Percentiles rank a stretch among this genome's conserved stretches.
Conservation (phyloP, 2,797 vertebrate species). For the Lacerta viridis region DNA sequence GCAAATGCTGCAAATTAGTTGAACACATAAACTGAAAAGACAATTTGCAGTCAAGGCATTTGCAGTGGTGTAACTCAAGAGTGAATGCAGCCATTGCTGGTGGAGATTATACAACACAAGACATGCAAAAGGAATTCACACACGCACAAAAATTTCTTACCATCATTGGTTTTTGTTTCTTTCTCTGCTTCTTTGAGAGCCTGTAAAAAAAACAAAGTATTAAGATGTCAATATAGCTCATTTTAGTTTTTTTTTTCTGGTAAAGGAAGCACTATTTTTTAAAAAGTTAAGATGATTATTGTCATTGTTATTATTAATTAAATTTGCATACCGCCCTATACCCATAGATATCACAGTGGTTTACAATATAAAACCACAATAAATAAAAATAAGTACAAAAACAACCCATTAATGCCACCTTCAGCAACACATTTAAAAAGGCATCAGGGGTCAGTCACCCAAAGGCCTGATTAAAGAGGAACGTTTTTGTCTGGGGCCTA, state of each 20-base stretch:
- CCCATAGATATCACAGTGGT: no score
- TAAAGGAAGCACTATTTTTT: neutral
- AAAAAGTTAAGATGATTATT: neutral
- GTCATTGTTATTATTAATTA: no score
- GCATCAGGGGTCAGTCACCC: no score
- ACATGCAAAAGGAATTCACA: neutral
- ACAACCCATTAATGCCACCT: neutral
- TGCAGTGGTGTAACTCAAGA: neutral
- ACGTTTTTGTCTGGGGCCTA: no score
- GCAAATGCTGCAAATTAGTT: no score
- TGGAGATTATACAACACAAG: neutral
- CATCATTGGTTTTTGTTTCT: constrained; percentile 86
- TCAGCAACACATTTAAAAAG: no score
- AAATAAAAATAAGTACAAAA: neutral
- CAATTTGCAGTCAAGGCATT: neutral
- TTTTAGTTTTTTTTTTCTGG: neutral
- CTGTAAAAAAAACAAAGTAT: constrained; percentile 75
- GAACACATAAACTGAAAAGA: neutral
- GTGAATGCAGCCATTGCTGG: no score
- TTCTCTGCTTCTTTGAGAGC: constrained; percentile 95
- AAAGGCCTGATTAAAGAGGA: no score
- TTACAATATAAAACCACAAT: no score
- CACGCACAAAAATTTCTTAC: constrained; percentile 68
- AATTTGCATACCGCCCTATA: no score
- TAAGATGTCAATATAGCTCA: constrained; percentile 26